Evolutionary conservation across 1,140 invertebrate species (phyloP), one percentile per base, ranked within the genome.

Genomic region (Musca vetustissima): DNA sequence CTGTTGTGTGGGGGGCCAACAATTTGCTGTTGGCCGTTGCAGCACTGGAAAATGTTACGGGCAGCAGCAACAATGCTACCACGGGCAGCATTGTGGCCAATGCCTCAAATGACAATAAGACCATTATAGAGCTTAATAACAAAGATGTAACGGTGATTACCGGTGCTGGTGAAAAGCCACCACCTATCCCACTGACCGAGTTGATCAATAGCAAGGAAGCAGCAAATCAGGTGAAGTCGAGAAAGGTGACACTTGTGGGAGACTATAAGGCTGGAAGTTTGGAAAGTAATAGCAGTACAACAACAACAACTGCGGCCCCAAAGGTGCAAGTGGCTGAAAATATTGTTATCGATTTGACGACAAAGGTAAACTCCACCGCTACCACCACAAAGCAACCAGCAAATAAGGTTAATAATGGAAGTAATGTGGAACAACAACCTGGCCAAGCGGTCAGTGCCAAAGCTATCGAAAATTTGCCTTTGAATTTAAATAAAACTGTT

Each of bases 61-160:
- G 6, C 17, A n/a, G n/a, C n/a, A n/a, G n/a, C n/a, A n/a, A n/a
- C n/a, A 52, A 52, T 21, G 21, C 7, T 11, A 61, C 57, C 22
- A 61, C 11, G 36, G n/a, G n/a, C n/a, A n/a, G 28, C 17, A 28
- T 59, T 8, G 28, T 28, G 28, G 8, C 1, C 24, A 4, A 59
- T 4, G 15, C 15, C n/a, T n/a, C n/a, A 9, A 61, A 43, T 9
- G 57, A 61, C 8, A 61, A 17, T 19, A 61, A 61, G 21, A 61
- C 57, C 9, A 19, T 61, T 21, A 61, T 61, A 9, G 57, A 61
- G 21, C 32, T 61, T 19, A 61, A 43, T 14, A 61, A 61, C 15
- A 61, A 61, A 36, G 57, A 61, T 61, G 36, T 61, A 13, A 61
- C 28, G 19, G 57, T 61, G 32, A 61, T 36, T 21, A 61, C 57